phyloP scores from a whole-genome alignment of 2,888 invertebrate genomes.

The Heteropelma amictum region DNA sequence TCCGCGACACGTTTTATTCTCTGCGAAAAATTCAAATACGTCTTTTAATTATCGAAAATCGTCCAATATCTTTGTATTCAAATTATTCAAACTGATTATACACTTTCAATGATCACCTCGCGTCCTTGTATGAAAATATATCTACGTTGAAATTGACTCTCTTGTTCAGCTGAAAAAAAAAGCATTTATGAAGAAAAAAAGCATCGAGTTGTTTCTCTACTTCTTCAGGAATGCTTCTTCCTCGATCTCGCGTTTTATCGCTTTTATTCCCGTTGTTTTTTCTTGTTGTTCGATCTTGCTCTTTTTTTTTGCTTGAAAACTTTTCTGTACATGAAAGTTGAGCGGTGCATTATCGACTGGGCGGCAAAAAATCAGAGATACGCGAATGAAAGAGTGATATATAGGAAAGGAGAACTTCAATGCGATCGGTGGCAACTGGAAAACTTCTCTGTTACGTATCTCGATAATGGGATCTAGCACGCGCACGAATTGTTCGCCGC shows the following conservation, averaged over 20 bases:
- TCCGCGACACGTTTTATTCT: neutral
- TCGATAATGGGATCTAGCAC: constrained; percentile 55
- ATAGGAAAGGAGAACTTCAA: constrained; percentile 1
- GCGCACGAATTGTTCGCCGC: constrained; percentile 36
- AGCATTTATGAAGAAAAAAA: no score
- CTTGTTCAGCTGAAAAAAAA: no score
- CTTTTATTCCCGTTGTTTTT: neutral
- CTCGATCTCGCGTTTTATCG: constrained; percentile 1
- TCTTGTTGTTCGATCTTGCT: neutral
- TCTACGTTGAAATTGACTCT: no score
- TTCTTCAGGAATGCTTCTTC: no score
- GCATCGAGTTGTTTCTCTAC: no score
- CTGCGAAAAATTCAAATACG: neutral
- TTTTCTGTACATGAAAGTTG: constrained; percentile 33
- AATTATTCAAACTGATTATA: no score
- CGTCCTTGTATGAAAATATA: no score
- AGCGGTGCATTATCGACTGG: constrained; percentile 37
- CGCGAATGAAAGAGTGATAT: constrained; percentile 15
- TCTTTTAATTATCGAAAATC: no score
- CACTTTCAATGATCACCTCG: no score
- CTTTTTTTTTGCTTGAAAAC: constrained; percentile 12
- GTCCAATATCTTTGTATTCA: no score
- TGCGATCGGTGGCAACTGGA: constrained; percentile 49
- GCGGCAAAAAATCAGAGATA: constrained; percentile 34
- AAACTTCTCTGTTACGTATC: constrained; percentile 49